Percentiles rank a stretch among this genome's conserved stretches.
Conservation (phyloP, 2,113 vertebrate species). For the Tichodroma muraria region DNA sequence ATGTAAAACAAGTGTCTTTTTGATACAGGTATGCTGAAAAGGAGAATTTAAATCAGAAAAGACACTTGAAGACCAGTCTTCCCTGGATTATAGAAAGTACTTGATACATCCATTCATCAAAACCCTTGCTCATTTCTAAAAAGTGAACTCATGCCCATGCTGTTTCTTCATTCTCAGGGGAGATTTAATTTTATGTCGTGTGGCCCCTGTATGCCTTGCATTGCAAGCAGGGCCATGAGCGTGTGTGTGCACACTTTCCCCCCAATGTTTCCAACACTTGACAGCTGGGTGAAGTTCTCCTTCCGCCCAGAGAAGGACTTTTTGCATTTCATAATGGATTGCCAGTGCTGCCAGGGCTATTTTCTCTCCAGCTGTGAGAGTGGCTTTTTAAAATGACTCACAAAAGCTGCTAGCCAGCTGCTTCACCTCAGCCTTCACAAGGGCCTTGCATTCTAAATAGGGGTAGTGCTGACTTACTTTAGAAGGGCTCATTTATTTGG, state of each 20-base stretch:
- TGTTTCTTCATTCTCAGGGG: constrained; percentile 25
- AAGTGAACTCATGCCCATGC: neutral
- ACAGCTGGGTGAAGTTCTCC: constrained; percentile 76
- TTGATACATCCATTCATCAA: constrained; percentile 4
- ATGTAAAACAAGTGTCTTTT: constrained; percentile 21
- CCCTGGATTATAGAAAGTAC: neutral
- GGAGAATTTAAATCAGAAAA: neutral
- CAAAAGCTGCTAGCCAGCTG: constrained; percentile 75
- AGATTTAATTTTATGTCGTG: constrained; percentile 57
- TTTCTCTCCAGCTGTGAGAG: constrained; percentile 77
- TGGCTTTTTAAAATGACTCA: constrained; percentile 65
- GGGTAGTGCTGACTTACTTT: constrained; percentile 48
- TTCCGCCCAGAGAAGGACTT: constrained; percentile 73
- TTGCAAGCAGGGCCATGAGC: constrained; percentile 2
- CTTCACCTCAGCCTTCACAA: constrained; percentile 67
- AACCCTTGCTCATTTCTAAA: constrained; percentile 45
- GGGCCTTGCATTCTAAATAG: constrained; percentile 66
- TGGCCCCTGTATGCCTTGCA: constrained; percentile 30
- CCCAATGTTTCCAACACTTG: constrained; percentile 63
- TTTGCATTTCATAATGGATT: constrained; percentile 67
- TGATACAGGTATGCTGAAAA: neutral
- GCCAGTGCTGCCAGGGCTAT: constrained; percentile 67
- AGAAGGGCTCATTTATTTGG: constrained; percentile 70
- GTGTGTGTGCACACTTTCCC: neutral
- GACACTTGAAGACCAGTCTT: neutral